These are phyloP conservation scores for Hypena proboscidalis DNA, from an alignment of 2,888 invertebrate genomes.

Conservation along the genomic window DNA sequence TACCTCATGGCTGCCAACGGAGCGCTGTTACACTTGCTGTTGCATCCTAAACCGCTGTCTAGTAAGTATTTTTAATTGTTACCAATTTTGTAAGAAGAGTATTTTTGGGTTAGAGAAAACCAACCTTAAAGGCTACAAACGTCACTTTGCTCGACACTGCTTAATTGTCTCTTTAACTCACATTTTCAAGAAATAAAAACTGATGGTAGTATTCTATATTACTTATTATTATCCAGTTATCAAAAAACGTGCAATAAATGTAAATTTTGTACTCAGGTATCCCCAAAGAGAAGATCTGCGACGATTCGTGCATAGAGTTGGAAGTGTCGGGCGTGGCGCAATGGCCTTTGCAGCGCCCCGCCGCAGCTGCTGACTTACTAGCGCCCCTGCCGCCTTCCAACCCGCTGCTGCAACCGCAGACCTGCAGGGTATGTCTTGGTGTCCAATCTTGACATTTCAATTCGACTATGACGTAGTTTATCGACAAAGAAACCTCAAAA, in stretches of 20 bases:
- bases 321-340: conserved; percentile 94
- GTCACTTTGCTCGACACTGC: too few relatives aligned
- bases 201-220: too few relatives aligned
- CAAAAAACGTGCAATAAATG: background rate
- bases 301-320: conserved; percentile 94
- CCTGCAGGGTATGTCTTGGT: conserved; percentile 29
- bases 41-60: conserved; percentile 89
- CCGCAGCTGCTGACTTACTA: conserved; percentile 87
- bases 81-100: too few relatives aligned
- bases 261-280: conserved; percentile 77
- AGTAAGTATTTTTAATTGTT: conserved; percentile 51
- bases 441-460: too few relatives aligned
- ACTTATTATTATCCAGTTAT: background rate
- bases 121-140: too few relatives aligned
- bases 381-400: conserved; percentile 91
- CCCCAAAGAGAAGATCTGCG: conserved; percentile 92
- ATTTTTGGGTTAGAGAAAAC: too few relatives aligned
- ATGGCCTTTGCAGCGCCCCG: conserved; percentile 92
- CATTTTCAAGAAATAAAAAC: too few relatives aligned
- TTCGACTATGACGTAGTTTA: too few relatives aligned
- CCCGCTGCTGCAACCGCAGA: conserved; percentile 80
- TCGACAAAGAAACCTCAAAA: too few relatives aligned
- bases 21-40: conserved; percentile 93
- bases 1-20: conserved; percentile 96
- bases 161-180: too few relatives aligned